Evolutionary conservation across 2,888 invertebrate species (phyloP).

Genomic region (Biston stratarius): DNA sequence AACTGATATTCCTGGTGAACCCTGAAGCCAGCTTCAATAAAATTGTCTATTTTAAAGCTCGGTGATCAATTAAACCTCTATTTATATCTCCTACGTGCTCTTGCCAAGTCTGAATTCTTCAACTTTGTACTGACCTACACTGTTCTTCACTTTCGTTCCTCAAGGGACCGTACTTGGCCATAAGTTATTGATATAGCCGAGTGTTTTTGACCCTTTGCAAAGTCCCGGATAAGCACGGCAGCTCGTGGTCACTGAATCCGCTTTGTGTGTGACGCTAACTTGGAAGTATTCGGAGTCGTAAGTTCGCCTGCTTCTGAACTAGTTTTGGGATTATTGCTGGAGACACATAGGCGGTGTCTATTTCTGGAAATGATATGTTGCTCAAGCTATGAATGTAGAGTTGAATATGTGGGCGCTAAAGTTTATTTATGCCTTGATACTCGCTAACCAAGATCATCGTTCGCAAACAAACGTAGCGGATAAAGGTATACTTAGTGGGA

Average conservation of each 20-base stretch:
- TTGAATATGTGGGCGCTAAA: not conserved
- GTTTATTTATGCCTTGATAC: not conserved
- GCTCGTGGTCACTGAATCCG: constrained; percentile 18
- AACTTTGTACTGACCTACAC: not conserved
- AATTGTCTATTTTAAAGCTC: no score
- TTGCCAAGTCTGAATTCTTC: no score
- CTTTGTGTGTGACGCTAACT: constrained; percentile 17
- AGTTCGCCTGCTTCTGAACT: not conserved
- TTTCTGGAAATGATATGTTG: constrained; percentile 8
- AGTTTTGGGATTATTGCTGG: not conserved
- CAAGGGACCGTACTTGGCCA: constrained; percentile 24
- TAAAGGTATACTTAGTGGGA: no score
- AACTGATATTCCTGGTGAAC: no score
- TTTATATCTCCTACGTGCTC: no score
- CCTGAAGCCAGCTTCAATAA: no score
- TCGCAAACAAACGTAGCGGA: no score
- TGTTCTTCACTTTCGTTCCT: not conserved
- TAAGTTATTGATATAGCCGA: constrained; percentile 28
- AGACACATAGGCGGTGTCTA: constrained; percentile 7
- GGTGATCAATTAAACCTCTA: no score
- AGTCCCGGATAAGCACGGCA: not conserved
- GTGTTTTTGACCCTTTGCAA: constrained; percentile 24
- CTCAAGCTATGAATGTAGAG: not conserved
- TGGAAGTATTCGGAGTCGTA: constrained; percentile 16
- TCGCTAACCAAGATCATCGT: not conserved